Evolutionary conservation across 1,140 invertebrate species (phyloP).

Genomic region (Cryptotermes secundus): DNA sequence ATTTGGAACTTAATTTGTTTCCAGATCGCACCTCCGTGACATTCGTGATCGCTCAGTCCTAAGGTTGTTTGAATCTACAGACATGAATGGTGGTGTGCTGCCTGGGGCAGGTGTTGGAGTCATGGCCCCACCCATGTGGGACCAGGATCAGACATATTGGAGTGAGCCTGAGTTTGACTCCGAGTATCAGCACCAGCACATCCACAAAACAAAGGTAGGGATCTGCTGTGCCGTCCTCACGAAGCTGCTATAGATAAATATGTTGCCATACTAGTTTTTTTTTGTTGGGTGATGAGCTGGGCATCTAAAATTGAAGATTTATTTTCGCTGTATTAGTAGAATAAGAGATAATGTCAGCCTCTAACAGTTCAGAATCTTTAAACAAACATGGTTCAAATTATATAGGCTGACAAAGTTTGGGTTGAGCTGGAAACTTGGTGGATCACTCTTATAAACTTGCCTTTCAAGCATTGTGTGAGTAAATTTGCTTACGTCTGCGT

Average conservation of each 20-base stretch:
- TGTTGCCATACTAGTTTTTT: no score
- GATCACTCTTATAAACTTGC: no score
- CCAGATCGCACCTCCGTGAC: conserved; percentile 79
- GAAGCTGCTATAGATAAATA: background rate
- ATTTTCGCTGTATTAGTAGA: no score
- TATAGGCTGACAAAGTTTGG: no score
- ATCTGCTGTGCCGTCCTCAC: conserved; percentile 32
- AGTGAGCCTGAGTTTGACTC: conserved; percentile 92
- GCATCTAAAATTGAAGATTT: no score
- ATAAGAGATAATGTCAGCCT: no score
- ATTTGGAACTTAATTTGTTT: conserved; percentile 33
- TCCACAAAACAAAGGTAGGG: conserved; percentile 87
- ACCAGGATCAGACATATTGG: conserved; percentile 83
- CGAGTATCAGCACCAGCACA: conserved; percentile 90
- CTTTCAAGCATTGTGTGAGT: no score
- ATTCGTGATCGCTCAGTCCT: conserved; percentile 89
- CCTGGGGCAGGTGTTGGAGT: conserved; percentile 48
- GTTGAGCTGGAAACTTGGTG: no score
- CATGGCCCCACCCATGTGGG: conserved; percentile 52
- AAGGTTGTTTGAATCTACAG: conserved; percentile 82
- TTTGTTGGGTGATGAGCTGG: no score
- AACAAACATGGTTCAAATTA: no score
- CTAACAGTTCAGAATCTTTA: no score
- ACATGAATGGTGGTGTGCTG: conserved; percentile 61
- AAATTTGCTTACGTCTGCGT: no score